These are phyloP conservation scores for Vimba vimba DNA, from an alignment of 2,113 vertebrate genomes.

Conservation along the genomic window DNA sequence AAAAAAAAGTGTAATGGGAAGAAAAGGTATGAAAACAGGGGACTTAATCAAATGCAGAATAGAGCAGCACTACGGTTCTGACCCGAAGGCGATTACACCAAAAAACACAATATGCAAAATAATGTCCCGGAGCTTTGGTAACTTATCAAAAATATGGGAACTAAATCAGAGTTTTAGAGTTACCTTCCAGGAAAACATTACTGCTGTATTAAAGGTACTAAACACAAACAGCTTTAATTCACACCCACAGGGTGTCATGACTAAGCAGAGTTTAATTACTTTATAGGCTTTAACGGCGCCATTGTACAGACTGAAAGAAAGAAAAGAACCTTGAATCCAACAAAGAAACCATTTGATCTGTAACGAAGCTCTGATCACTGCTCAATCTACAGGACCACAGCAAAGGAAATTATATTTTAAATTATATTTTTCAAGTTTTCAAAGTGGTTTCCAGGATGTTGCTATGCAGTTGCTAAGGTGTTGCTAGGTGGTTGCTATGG, in stretches of 20 bases:
- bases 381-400: neutral
- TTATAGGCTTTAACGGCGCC: neutral
- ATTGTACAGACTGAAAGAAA: neutral
- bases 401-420: neutral
- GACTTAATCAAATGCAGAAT: neutral
- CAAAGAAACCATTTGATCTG: neutral
- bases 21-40: neutral
- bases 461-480: neutral
- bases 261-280: conserved; percentile 19
- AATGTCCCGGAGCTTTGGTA: neutral
- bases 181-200: conserved; percentile 4
- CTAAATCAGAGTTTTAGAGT: conserved; percentile 4
- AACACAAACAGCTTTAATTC: conserved; percentile 33
- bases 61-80: neutral
- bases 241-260: conserved; percentile 11
- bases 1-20: neutral
- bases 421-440: neutral
- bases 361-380: neutral
- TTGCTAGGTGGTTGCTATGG: too few species aligned
- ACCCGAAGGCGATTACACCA: neutral
- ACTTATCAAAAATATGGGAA: conserved; percentile 16
- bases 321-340: neutral
- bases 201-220: conserved; percentile 9
- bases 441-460: neutral
- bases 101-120: neutral